Evolutionary conservation across 2,113 vertebrate species (phyloP).

Genomic region (Tiliqua scincoides): DNA sequence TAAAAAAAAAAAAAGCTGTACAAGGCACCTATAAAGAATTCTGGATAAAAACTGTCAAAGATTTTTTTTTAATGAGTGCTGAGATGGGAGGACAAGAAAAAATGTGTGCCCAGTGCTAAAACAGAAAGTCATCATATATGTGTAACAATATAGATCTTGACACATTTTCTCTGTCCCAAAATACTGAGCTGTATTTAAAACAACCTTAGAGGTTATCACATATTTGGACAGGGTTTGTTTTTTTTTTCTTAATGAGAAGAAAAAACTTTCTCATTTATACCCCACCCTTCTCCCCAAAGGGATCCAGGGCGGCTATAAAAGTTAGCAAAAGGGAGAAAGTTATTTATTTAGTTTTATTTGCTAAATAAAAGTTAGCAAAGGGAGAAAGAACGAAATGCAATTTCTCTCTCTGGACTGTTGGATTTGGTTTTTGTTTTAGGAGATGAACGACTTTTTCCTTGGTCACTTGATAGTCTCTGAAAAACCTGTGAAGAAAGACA

Average conservation of each 20-base stretch:
- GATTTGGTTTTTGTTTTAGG: not conserved
- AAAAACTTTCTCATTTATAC: too few relatives aligned
- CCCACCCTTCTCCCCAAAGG: too few relatives aligned
- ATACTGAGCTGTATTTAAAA: not conserved
- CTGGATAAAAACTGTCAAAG: conserved; percentile 9
- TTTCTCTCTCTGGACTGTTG: not conserved
- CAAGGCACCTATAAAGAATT: not conserved
- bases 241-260: not conserved
- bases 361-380: not conserved
- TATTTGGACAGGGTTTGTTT: not conserved
- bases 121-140: not conserved
- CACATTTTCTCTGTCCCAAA: not conserved
- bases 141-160: rapidly evolving
- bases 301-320: too few relatives aligned
- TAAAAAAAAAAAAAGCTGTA: conserved; percentile 6
- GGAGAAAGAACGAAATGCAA: not conserved
- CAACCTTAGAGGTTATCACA: not conserved
- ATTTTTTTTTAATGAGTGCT: not conserved
- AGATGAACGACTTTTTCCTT: not conserved
- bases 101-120: not conserved
- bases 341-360: too few relatives aligned
- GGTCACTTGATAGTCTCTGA: not conserved
- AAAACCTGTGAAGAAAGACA: too few relatives aligned
- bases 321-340: too few relatives aligned
- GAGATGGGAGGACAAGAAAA: not conserved